These are phyloP conservation scores for Philypnodon macrostomus DNA, from an alignment of 2,797 vertebrate genomes.

Conservation along the genomic window DNA sequence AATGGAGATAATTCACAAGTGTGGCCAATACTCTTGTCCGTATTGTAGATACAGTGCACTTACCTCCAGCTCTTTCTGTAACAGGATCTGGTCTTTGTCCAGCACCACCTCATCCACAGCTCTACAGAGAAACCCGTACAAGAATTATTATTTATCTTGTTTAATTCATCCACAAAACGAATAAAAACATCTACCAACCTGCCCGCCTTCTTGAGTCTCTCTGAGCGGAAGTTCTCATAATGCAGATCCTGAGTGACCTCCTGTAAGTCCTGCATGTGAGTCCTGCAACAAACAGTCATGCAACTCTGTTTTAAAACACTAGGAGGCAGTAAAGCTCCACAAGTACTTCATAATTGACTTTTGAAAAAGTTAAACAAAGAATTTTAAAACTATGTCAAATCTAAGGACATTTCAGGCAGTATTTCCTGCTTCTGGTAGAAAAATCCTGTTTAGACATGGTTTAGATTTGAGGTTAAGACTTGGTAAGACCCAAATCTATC, in stretches of 20 bases:
- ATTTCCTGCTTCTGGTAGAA: no score
- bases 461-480: no score
- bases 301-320: conserved; percentile 35
- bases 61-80: conserved; percentile 94
- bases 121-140: conserved; percentile 52
- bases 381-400: no score
- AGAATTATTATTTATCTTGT: not conserved
- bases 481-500: no score
- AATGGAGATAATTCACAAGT: no score
- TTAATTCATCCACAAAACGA: not conserved
- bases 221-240: conserved; percentile 91
- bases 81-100: conserved; percentile 92
- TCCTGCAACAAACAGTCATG: conserved; percentile 70
- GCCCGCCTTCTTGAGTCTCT: conserved; percentile 86
- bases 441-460: no score
- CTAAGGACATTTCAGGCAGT: no score
- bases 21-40: no score
- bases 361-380: no score
- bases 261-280: conserved; percentile 91
- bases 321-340: conserved; percentile 45
- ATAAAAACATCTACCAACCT: conserved; percentile 47
- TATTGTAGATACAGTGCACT: no score
- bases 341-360: not conserved
- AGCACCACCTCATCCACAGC: conserved; percentile 87
- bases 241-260: conserved; percentile 90